Evolutionary conservation across 2,888 invertebrate genomes (phyloP), one percentile per base, ranked within the genome.

Genomic region (Polylopha cassiicola): DNA sequence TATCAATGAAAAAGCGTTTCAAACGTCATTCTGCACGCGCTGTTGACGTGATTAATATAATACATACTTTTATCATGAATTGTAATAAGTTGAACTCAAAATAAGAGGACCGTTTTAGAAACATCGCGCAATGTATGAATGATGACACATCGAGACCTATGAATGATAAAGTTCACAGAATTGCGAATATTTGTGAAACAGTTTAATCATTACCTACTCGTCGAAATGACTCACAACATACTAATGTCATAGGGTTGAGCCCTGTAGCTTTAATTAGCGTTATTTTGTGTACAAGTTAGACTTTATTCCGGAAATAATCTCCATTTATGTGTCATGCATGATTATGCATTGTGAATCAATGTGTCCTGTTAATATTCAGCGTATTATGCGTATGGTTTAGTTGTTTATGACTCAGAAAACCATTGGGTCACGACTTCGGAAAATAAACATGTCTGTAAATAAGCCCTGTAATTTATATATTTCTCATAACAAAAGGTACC

Each of bases 241-340:
- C 47, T 44, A 45, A 63, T 67, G 64, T 65, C 63, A 68, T 55
- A 39, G 58, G 52, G 54, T 55, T 43, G 56, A 41, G 53, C 64
- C 63, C 63, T 61, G 51, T 51, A 58, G 55, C 48, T 50, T 61
- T 63, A 41, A 49, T 52, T 46, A 46, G 26, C 33, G 27, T 61
- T 20, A 22, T 22, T 39, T 22, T 16, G 16, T 30, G 15, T 10
- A 3, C 21, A 14, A 28, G 21, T 10, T 34, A 20, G 23, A 34
- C 39, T 37, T 31, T 28, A 32, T 62, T 63, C 58, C 69, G 73
- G 74, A 78, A 73, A 68, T 64, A 46, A 63, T 69, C 61, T 62
- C 55, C 60, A 65, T 68, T 56, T 46, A 64, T 76, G 68, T 68
- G 70, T 71, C 74, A 76, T 67, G 65, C 58, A 53, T 62, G 32